Evolutionary conservation across 2,797 vertebrate species (phyloP), one percentile per base, ranked within the genome.

Genomic region (Mus spretus): DNA sequence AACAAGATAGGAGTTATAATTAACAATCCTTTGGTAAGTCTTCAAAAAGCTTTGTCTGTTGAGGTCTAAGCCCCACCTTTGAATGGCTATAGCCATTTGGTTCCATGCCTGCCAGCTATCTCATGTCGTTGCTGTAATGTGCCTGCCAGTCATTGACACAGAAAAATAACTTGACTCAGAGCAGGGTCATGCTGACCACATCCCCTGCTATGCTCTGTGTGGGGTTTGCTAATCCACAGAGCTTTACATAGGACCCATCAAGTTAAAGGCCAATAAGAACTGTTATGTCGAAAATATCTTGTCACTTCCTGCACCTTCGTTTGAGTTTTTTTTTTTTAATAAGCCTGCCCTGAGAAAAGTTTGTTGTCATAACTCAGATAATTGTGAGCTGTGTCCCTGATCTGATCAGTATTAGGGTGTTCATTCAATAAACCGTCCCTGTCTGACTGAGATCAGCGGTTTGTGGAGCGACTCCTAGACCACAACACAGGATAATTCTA

Each of bases 21-120:
- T 92, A 95, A 72, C 70, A 93, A 89, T 77, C 67, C 82, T 61
- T 91, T 96, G 55, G 63, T 74, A 91, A 94, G 67, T 94, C 87
- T 86, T 97, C 55, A 78, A 13, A 95, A 95, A 95, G 34, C 44
- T 89, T 94, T 93, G 74, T 57, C 61, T 63, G 26, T 65, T 28
- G 61, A 65, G 26, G 26, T 65, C 61, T 65, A 65, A 28, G 7
- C 26, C 26, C 26, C 3, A 11, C 61, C 61, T 65, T 65, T 65
- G 61, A 65, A 19, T 70, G n/a, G 31, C 15, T 70, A 1, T n/a
- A 17, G 34, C 34, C 34, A 70, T n/a, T n/a, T 70, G 34, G 67
- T 70, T 70, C 15, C 67, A 70, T 65, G 61, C 24, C 61, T 11
- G 8, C 24, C 61, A 26, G 61, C 24, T 65, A 31, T 65, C 22